These are phyloP conservation scores for Lepus americanus DNA, from an alignment of 2,113 vertebrate genomes.

Conservation along the genomic window DNA sequence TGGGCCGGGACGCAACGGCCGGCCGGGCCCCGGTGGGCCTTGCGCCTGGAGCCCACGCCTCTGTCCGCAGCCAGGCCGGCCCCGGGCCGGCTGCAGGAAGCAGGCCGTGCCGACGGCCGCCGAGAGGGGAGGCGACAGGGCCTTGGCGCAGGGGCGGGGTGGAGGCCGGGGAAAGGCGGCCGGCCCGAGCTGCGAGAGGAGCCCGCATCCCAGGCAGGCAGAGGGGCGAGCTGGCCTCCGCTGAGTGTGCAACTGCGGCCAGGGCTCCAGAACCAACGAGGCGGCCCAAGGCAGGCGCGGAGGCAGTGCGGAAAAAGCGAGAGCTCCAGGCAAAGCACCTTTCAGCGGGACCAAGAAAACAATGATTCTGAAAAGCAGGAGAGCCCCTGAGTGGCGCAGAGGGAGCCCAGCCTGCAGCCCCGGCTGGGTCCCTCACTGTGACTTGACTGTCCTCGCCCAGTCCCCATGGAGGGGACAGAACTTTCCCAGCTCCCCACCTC, in stretches of 20 bases:
- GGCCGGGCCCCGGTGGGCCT: neutral
- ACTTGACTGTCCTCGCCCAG: neutral
- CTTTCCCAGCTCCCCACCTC: neutral
- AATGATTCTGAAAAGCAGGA: constrained; percentile 14
- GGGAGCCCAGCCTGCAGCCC: neutral
- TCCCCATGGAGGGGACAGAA: neutral
- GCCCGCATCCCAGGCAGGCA: neutral
- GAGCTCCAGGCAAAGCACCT: constrained; percentile 41
- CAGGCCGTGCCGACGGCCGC: constrained; percentile 13
- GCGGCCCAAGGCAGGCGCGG: neutral
- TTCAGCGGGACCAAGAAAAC: constrained; percentile 52
- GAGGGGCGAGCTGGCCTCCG: neutral
- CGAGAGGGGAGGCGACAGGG: constrained; percentile 48
- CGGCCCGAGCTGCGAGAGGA: neutral
- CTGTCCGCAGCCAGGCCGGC: constrained; percentile 20
- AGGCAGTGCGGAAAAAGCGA: neutral
- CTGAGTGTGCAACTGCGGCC: neutral
- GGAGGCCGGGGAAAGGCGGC: constrained; percentile 40
- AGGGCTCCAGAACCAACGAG: constrained; percentile 11
- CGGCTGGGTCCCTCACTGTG: neutral
- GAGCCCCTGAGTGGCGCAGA: neutral
- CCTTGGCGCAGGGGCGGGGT: constrained; percentile 67
- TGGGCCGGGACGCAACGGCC: constrained; percentile 10
- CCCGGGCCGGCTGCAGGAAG: neutral
- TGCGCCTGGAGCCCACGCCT: neutral